phyloP scores from a whole-genome alignment of 2,888 invertebrate species.

The Loripinus fragilis region DNA sequence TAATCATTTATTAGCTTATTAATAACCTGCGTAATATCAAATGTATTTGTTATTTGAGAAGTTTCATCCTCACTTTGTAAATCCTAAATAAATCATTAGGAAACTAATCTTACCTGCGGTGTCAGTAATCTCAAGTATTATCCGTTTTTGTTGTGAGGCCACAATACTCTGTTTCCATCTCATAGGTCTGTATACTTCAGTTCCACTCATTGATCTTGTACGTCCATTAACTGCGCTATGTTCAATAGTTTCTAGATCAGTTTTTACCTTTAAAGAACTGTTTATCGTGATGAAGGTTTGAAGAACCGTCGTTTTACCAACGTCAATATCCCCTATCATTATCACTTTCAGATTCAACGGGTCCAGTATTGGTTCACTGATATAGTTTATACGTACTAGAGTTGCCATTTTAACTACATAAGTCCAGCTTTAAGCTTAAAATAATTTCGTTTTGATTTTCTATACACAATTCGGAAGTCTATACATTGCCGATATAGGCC shows the following conservation, averaged over 20 bases:
- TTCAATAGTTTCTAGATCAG: background rate
- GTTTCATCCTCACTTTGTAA: no score
- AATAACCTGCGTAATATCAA: no score
- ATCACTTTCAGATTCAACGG: background rate
- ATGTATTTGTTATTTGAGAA: no score
- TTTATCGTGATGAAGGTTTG: background rate
- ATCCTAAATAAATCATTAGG: no score
- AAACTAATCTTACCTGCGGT: constrained; percentile 6
- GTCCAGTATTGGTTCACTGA: background rate
- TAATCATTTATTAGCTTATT: no score
- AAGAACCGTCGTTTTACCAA: background rate
- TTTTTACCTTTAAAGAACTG: background rate
- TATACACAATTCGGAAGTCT: no score
- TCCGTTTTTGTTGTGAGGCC: background rate
- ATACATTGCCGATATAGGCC: no score
- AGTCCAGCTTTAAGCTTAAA: no score
- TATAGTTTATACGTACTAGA: background rate
- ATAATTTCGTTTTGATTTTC: no score
- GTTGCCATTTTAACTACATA: constrained; percentile 8
- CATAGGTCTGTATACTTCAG: background rate
- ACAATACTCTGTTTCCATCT: constrained; percentile 16
- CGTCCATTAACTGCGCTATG: background rate
- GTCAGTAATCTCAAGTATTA: background rate
- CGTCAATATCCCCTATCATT: constrained; percentile 4
- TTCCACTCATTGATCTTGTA: background rate